Conservation (phyloP, 2,888 invertebrate genomes). For the Mallateleia sp. region DNA sequence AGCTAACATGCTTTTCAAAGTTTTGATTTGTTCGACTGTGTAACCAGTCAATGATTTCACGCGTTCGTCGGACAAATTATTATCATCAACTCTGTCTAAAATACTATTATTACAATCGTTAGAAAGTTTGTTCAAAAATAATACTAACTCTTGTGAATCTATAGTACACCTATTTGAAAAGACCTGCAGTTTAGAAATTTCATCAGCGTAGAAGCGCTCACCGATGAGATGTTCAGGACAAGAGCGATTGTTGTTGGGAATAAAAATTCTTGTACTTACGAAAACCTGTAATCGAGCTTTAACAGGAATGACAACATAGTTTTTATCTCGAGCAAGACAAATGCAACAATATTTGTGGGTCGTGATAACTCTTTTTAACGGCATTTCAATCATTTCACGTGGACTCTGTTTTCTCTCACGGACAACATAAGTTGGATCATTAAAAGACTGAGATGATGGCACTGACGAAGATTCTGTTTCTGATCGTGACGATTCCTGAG, state of each 20-base stretch:
- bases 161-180: slow-evolving; percentile 34
- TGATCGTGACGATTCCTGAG: not conserved
- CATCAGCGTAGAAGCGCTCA: slow-evolving; percentile 38
- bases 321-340: slow-evolving; percentile 14
- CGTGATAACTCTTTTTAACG: slow-evolving; percentile 29
- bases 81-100: slow-evolving; percentile 38
- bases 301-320: slow-evolving; percentile 35
- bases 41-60: slow-evolving; percentile 47
- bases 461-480: not conserved
- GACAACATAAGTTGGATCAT: slow-evolving; percentile 17
- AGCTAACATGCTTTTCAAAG: slow-evolving; percentile 7
- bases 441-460: slow-evolving; percentile 27
- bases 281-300: slow-evolving; percentile 50
- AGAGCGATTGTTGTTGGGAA: slow-evolving; percentile 52
- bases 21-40: slow-evolving; percentile 25
- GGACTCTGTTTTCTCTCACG: slow-evolving; percentile 2
- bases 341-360: slow-evolving; percentile 48
- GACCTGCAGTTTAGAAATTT: slow-evolving; percentile 26
- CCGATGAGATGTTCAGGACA: slow-evolving; percentile 48
- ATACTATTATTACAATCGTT: slow-evolving; percentile 15
- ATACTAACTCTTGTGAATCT: slow-evolving; percentile 17
- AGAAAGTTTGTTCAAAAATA: slow-evolving; percentile 37
- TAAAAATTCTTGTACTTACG: slow-evolving; percentile 32
- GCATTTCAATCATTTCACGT: slow-evolving; percentile 32
- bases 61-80: slow-evolving; percentile 15